A percentile compares a stretch with the other conserved stretches of the same genome.
These are phyloP conservation scores for Sinelater perroti DNA, from an alignment of 2,888 invertebrate genomes.

Conservation along the genomic window DNA sequence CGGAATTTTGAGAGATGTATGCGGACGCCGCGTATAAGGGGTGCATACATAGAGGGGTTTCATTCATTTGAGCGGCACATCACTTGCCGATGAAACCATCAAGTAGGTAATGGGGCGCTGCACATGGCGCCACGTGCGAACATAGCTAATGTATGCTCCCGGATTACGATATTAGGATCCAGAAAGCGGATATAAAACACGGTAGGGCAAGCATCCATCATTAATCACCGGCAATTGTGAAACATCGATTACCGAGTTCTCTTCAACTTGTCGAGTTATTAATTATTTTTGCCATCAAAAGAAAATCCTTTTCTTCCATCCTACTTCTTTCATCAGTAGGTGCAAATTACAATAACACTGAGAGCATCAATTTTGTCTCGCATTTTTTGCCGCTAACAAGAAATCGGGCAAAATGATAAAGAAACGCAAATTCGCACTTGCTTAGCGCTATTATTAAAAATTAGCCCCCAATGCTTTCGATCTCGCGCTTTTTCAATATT, in stretches of 20 bases:
- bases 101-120: constrained; percentile 33
- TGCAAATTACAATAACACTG: constrained; percentile 51
- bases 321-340: constrained; percentile 50
- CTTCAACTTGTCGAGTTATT: constrained; percentile 53
- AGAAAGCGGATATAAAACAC: constrained; percentile 42
- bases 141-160: constrained; percentile 30
- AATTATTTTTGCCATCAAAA: constrained; percentile 58
- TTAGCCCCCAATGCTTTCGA: constrained; percentile 45
- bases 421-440: constrained; percentile 35
- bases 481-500: constrained; percentile 22
- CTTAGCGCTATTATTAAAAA: constrained; percentile 39
- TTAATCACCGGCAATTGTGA: constrained; percentile 57
- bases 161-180: constrained; percentile 35
- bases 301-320: constrained; percentile 48
- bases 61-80: constrained; percentile 11
- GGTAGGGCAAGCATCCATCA: constrained; percentile 47
- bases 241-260: constrained; percentile 56
- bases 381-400: constrained; percentile 43
- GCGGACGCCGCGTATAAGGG: constrained; percentile 9
- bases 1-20: constrained; percentile 15
- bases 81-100: constrained; percentile 29
- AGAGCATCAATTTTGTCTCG: constrained; percentile 53
- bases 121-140: constrained; percentile 39
- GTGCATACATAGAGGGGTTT: constrained; percentile 22
- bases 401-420: constrained; percentile 34